Conservation (phyloP, 2,888 invertebrate species). For the Erebia aethiops region DNA sequence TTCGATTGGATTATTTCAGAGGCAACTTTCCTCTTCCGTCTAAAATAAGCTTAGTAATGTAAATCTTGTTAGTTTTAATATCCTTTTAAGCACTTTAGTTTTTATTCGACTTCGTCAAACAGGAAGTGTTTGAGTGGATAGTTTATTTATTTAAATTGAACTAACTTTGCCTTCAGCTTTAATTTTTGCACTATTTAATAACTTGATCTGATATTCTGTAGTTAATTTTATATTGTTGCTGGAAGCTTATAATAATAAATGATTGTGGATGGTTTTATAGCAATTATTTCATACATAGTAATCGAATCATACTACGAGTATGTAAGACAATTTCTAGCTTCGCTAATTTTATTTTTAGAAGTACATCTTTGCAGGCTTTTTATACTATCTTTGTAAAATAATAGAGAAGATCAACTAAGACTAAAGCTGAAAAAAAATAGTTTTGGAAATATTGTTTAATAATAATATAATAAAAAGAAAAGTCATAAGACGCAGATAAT, state of each 20-base stretch:
- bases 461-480: constrained; percentile 5
- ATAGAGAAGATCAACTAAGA: background rate
- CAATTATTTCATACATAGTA: too few relatives aligned
- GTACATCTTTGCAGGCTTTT: too few relatives aligned
- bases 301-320: too few relatives aligned
- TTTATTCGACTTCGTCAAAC: constrained; percentile 21
- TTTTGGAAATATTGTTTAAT: background rate
- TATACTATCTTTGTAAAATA: too few relatives aligned
- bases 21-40: constrained; percentile 64
- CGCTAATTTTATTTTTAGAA: too few relatives aligned
- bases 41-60: constrained; percentile 59
- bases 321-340: too few relatives aligned
- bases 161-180: background rate
- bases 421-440: background rate
- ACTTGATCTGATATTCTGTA: background rate
- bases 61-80: constrained; percentile 46
- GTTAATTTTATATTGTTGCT: background rate
- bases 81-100: constrained; percentile 38
- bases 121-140: constrained; percentile 20
- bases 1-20: constrained; percentile 76
- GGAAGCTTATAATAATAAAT: background rate
- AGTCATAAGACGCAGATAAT: background rate
- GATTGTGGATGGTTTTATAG: background rate
- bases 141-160: constrained; percentile 15
- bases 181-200: background rate